Conservation (phyloP, 2,888 invertebrate species). For the Pristionchus entomophagus region DNA sequence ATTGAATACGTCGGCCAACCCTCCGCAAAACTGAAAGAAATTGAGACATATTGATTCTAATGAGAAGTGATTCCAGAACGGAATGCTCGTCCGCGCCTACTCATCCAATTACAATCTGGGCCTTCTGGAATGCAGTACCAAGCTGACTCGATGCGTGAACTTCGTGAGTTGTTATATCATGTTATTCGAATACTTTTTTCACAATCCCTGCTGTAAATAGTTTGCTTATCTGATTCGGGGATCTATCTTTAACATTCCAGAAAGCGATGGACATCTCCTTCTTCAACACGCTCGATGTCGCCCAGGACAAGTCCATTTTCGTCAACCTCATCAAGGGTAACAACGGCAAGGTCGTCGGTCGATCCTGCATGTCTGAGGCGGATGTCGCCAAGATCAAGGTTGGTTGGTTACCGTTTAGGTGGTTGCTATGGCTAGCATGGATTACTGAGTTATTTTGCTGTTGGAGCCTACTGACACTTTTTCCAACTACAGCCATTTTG, state of each 20-base stretch:
- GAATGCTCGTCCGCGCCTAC: background rate
- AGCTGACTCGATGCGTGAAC: background rate
- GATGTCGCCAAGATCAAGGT: slow-evolving; percentile 16
- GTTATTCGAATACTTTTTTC: too few species aligned
- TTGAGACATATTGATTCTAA: background rate
- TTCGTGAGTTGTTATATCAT: background rate
- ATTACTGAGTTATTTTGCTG: too few species aligned
- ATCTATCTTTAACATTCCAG: background rate
- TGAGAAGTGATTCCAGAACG: background rate
- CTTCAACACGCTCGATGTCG: slow-evolving; percentile 21
- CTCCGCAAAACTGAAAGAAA: background rate
- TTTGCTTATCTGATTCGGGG: too few species aligned
- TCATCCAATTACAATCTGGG: slow-evolving; percentile 16
- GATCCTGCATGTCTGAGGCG: slow-evolving; percentile 25
- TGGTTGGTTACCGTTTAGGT: background rate
- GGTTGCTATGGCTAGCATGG: too few species aligned
- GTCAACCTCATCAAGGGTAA: slow-evolving; percentile 12
- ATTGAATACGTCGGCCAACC: background rate
- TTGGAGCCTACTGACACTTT: too few species aligned
- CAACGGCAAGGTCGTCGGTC: background rate
- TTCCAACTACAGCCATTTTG: too few species aligned
- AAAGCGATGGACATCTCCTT: slow-evolving; percentile 31
- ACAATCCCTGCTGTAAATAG: too few species aligned
- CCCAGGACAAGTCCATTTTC: background rate
- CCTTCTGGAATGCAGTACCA: background rate